A percentile compares a stretch with the other conserved stretches of the same genome.
These are phyloP conservation scores for Bombus waltoni DNA, from an alignment of 1,140 invertebrate species.

Conservation along the genomic window DNA sequence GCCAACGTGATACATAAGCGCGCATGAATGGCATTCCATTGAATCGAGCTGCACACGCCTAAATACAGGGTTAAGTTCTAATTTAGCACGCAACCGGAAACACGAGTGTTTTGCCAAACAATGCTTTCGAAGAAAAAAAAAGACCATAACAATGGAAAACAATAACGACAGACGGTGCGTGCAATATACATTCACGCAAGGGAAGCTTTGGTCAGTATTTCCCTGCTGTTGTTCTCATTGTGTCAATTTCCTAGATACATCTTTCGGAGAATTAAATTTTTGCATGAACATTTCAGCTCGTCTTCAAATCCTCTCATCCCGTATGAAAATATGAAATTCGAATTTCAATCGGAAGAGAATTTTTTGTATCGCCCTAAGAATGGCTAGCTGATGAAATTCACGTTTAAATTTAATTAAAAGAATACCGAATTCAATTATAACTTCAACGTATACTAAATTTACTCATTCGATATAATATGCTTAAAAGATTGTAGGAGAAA, in stretches of 20 bases:
- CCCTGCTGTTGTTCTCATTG: conserved; percentile 16
- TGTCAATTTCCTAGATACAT: conserved; percentile 46
- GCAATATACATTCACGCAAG: conserved; percentile 56
- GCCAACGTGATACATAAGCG: neutral
- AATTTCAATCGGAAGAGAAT: neutral
- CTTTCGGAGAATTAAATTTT: neutral
- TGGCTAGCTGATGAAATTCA: neutral
- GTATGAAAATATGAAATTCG: neutral
- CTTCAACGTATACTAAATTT: neutral
- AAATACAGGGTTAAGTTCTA: conserved; percentile 56
- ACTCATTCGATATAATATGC: neutral
- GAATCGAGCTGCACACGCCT: conserved; percentile 43
- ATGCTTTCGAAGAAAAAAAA: conserved; percentile 53
- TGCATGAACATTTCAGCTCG: neutral
- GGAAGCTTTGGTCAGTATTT: conserved; percentile 47
- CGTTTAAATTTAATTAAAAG: neutral
- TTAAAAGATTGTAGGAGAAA: no score
- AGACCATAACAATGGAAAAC: conserved; percentile 51
- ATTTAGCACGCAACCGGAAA: conserved; percentile 65
- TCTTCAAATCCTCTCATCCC: no score
- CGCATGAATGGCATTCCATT: conserved; percentile 49
- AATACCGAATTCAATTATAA: neutral
- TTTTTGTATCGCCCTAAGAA: neutral
- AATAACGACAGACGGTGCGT: conserved; percentile 48
- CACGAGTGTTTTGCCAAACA: conserved; percentile 53